Percentiles rank a stretch among this genome's conserved stretches.
phyloP scores from a whole-genome alignment of 2,888 invertebrate species.

The Autographa pulchrina region DNA sequence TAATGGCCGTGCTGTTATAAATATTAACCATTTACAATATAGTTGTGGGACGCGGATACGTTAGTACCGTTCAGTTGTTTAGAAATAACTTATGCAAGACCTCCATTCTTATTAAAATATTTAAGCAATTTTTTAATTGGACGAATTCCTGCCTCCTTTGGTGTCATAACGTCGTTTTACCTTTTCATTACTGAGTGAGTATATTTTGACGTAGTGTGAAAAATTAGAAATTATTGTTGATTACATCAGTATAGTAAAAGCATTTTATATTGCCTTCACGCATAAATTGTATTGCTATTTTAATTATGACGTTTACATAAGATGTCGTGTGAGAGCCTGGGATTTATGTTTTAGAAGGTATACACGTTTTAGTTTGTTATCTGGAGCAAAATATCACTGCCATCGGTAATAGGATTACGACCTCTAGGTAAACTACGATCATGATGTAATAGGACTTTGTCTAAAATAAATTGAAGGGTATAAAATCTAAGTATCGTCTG shows the following conservation, averaged over 20 bases:
- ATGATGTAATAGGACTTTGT: not conserved
- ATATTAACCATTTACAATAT: conserved; percentile 46
- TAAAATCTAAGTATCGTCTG: not conserved
- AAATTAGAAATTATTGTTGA: conserved; percentile 1
- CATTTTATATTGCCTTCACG: conserved; percentile 7
- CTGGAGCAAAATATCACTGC: not conserved
- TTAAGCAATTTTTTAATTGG: conserved; percentile 1
- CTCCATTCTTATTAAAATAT: not conserved
- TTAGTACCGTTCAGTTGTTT: conserved; percentile 39
- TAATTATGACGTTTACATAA: not conserved
- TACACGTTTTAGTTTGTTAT: not conserved
- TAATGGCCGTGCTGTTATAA: conserved; percentile 43
- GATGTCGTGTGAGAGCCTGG: not conserved
- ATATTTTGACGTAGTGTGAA: conserved; percentile 18
- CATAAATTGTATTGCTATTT: not conserved
- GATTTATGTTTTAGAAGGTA: not conserved
- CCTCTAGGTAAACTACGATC: not conserved
- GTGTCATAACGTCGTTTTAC: not conserved
- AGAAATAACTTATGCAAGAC: conserved; percentile 38
- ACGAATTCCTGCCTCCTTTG: not conserved
- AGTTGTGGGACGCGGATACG: conserved; percentile 39
- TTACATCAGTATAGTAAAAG: conserved; percentile 9
- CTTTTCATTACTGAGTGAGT: not conserved
- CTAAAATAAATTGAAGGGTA: conserved; percentile 3
- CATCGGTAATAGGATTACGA: not conserved